Evolutionary conservation across 1,140 invertebrate genomes (phyloP).

Genomic region (Bursaphelenchus mucronatus): DNA sequence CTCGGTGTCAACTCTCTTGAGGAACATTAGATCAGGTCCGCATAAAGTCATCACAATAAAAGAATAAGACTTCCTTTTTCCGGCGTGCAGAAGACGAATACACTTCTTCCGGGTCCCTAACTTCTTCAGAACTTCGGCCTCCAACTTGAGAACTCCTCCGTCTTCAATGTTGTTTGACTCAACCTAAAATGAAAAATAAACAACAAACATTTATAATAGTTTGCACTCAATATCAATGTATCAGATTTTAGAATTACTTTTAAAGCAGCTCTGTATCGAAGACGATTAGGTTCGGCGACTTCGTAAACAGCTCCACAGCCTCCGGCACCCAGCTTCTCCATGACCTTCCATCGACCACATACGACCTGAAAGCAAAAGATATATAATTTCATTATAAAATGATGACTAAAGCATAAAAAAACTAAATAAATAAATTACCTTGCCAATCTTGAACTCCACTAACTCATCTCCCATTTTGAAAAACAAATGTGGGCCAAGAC

Average conservation of each 20-base stretch:
- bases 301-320: slow-evolving; percentile 42
- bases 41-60: slow-evolving; percentile 49
- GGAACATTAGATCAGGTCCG: slow-evolving; percentile 43
- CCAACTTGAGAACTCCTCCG: slow-evolving; percentile 46
- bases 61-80: slow-evolving; percentile 37
- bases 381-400: too few species aligned
- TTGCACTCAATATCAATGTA: background rate
- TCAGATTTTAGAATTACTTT: slow-evolving; percentile 14
- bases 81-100: slow-evolving; percentile 41
- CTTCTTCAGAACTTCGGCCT: slow-evolving; percentile 36
- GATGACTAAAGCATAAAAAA: too few species aligned
- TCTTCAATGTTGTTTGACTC: slow-evolving; percentile 42
- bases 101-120: slow-evolving; percentile 25
- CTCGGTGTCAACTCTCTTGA: slow-evolving; percentile 20
- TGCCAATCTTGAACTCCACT: too few species aligned
- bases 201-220: background rate
- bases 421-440: too few species aligned
- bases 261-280: slow-evolving; percentile 27
- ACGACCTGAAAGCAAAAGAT: slow-evolving; percentile 11
- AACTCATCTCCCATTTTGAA: too few species aligned
- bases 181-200: slow-evolving; percentile 22
- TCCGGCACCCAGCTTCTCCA: slow-evolving; percentile 21
- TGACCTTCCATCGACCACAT: slow-evolving; percentile 23
- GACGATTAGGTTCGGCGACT: slow-evolving; percentile 28
- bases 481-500: too few species aligned